Conservation (phyloP, 2,888 invertebrate species). For the Spodoptera littoralis region DNA sequence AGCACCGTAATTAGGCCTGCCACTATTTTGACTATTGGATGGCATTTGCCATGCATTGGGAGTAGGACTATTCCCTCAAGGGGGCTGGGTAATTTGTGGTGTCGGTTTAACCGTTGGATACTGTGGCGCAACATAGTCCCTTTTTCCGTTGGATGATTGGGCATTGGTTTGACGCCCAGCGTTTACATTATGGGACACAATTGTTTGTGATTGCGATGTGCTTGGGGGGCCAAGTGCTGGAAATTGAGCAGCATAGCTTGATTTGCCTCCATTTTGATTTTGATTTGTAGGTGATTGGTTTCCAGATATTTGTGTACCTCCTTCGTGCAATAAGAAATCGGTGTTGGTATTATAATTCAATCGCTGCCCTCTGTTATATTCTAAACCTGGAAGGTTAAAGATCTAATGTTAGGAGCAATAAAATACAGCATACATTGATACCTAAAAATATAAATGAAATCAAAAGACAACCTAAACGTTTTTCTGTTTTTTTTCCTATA, state of each 20-base stretch:
- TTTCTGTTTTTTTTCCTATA: too few relatives aligned
- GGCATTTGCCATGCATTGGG: slow-evolving; percentile 20
- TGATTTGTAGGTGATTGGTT: slow-evolving; percentile 40
- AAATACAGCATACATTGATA: neutral
- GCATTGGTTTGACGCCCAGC: slow-evolving; percentile 36
- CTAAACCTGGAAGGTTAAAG: slow-evolving; percentile 71
- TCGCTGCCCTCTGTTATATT: slow-evolving; percentile 65
- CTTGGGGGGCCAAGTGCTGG: slow-evolving; percentile 51
- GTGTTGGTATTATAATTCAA: slow-evolving; percentile 74
- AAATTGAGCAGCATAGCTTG: slow-evolving; percentile 58
- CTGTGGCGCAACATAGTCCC: slow-evolving; percentile 61
- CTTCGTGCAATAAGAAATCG: slow-evolving; percentile 82
- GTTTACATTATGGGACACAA: slow-evolving; percentile 18
- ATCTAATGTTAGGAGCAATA: neutral
- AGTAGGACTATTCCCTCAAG: slow-evolving; percentile 34
- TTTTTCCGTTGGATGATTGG: slow-evolving; percentile 46
- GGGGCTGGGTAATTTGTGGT: slow-evolving; percentile 43
- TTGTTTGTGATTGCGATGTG: slow-evolving; percentile 39
- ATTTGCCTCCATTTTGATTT: slow-evolving; percentile 46
- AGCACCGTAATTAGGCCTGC: slow-evolving; percentile 76
- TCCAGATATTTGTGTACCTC: slow-evolving; percentile 58
- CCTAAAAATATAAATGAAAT: too few relatives aligned
- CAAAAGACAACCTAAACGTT: too few relatives aligned
- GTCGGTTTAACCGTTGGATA: slow-evolving; percentile 47
- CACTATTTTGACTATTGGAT: slow-evolving; percentile 45